Evolutionary conservation across 53 echinoderm and acorn worm species (phyloP), one percentile per base, ranked within the genome.

Genomic region (Mesocentrotus franciscanus): DNA sequence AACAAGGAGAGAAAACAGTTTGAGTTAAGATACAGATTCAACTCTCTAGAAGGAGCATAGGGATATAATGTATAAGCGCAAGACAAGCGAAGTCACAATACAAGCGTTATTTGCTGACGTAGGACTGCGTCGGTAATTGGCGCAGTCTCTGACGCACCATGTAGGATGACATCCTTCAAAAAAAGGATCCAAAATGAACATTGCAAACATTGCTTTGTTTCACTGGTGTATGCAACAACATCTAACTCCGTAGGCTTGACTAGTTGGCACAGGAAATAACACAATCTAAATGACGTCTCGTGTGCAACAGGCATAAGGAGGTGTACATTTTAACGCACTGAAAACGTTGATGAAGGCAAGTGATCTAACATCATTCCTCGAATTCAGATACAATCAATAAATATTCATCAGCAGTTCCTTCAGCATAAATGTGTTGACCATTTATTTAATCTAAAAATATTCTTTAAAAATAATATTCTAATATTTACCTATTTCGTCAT

Each of bases 401-500:
- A 4, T 16, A 61, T 61, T 61, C 61, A 18, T 68, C 9, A 24
- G 24, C 66, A 3, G 39, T 49, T 49, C 6, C 49, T 49, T 49
- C 49, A 49, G 49, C 49, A 5, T 49, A 49, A 7, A 49, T 49
- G 49, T 49, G 4, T 68, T 68, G 68, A 68, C 68, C 68, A 7
- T 66, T 22, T 68, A 49, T 49, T 49, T 49, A 49, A 49, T 49
- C 49, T 24, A 68, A 68, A 9, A 68, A 61, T 61, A 14, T 68
- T 24, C 20, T 24, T 68, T 9, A 18, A 49, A 68, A 68, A 68
- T 7, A 24, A 68, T 18, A 24, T 24, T 68, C 24, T 68, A 49
- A 49, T 49, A 49, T 81, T 66, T 97, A 97, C 96, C 97, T 89
- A 95, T 97, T 26, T 96, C 95, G 55, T 55, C 36, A 89, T 95